phyloP scores from a whole-genome alignment of 2,888 invertebrate genomes.

The Dicyrtoma fusca region DNA sequence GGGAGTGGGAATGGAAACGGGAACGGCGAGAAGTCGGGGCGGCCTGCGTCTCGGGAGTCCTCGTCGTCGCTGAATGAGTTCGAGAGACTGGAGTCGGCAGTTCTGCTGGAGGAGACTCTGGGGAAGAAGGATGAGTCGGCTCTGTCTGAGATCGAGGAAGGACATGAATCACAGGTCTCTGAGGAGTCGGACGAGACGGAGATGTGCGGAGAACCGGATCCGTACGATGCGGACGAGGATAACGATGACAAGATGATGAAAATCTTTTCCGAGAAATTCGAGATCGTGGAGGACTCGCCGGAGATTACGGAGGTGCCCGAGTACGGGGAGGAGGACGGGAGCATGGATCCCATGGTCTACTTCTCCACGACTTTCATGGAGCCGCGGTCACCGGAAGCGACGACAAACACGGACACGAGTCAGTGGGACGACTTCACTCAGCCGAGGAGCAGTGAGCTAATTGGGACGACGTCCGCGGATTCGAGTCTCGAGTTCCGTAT shows the following conservation, averaged over 20 bases:
- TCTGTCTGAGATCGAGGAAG: slow-evolving; percentile 63
- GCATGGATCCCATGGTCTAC: slow-evolving; percentile 47
- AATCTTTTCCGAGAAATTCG: slow-evolving; percentile 51
- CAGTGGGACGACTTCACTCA: slow-evolving; percentile 50
- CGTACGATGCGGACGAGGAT: slow-evolving; percentile 47
- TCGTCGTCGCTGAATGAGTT: slow-evolving; percentile 67
- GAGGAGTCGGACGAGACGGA: slow-evolving; percentile 65
- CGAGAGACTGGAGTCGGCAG: slow-evolving; percentile 86
- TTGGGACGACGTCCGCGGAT: slow-evolving; percentile 54
- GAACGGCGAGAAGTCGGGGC: slow-evolving; percentile 63
- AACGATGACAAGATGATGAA: slow-evolving; percentile 54
- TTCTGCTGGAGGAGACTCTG: slow-evolving; percentile 75
- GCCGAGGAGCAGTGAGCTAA: slow-evolving; percentile 41
- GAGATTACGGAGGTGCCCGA: slow-evolving; percentile 38
- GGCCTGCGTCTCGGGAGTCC: slow-evolving; percentile 54
- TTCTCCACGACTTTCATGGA: slow-evolving; percentile 54
- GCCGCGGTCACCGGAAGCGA: slow-evolving; percentile 51
- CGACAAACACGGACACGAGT: slow-evolving; percentile 35
- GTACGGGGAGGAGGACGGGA: slow-evolving; percentile 4
- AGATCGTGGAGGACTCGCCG: slow-evolving; percentile 50
- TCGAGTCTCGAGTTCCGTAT: slow-evolving; percentile 58
- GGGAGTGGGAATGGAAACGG: slow-evolving; percentile 67
- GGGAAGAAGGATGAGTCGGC: slow-evolving; percentile 84
- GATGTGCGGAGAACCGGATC: slow-evolving; percentile 45
- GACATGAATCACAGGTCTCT: slow-evolving; percentile 61